Evolutionary conservation across 1,140 invertebrate species (phyloP), one percentile per base, ranked within the genome.

Genomic region (Drosophila equinoxialis): DNA sequence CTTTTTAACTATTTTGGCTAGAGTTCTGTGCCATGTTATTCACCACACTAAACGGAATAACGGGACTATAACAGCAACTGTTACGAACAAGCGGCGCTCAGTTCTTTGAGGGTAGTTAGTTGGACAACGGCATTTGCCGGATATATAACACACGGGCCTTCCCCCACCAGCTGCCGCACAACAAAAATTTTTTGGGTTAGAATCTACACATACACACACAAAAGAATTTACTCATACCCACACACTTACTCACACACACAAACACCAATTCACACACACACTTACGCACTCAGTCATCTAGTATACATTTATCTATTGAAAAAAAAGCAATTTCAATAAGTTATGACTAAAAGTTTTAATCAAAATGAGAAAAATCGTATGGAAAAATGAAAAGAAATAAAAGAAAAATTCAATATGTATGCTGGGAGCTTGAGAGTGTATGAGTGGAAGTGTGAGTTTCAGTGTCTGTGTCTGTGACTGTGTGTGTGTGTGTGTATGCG

Each of bases 71-170:
- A 81, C 79, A 91, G 79, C 72, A 71, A 81, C 74, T 69, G 81
- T 71, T 85, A 84, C 39, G 58, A 57, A 72, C 81, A 73, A 83
- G 65, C 71, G 68, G 74, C 68, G 81, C 79, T 91, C 90, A 91
- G 90, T 91, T 85, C 90, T 85, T 79, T 91, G 90, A 91, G 90
- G 90, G 90, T 91, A 91, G 90, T 91, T 91, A 91, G 90, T 91
- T 90, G 90, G 90, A 91, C 84, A 90, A 91, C 90, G 90, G 90
- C 86, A 79, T 90, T 51, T 89, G 79, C 81, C 81, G 70, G 45
- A 51, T 51, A 51, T 51, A 51, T 48, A 77, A 86, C 84, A 77
- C 85, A 62, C 60, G 41, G 81, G 79, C 45, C 79, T 30, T 30
- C 30, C 79, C 82, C 79, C 74, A 68, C 84, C 79, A 87, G 77